Base-by-base conservation (phyloP, 2,888 invertebrate species). In the Sesia bembeciformis region DNA sequence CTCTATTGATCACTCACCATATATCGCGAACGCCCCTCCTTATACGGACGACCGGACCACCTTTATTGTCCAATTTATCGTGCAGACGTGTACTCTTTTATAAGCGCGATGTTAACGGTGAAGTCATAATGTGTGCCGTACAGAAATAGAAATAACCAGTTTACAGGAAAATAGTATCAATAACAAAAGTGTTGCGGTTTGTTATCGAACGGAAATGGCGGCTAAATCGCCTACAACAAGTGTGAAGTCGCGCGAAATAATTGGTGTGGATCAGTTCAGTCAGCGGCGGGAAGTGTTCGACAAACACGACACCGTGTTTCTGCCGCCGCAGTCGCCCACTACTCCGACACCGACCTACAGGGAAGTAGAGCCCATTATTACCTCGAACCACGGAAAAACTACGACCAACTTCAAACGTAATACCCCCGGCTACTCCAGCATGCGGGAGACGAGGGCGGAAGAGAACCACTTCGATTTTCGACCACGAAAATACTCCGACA, bases 141-240 rank as follows among this genome's bases (percentile, higher is more conserved):
- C 85, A 67, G 76, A 87, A 89, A 89, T 87, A 87, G 88, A 87
- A 79, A 74, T 69, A 40, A 83, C 76, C 79, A 82, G 84, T 81
- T 82, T 81, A 80, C 84, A 84, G 86, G 87, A 87, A 89, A 87
- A 86, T 81, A 84, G 79, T 81, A 80, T 84, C 79, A 84, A 85
- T 84, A 81, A 83, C 81, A 83, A 80, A 70, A 85, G 85, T 85
- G 85, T 79, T 85, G 87, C 82, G 86, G 88, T 87, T 83, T 86
- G 78, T 85, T 80, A 87, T 86, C 82, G 84, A 79, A 79, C 84
- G 84, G 83, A 84, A 84, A 89, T 88, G 88, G 72, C 77, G 71
- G 78, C 83, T 63, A 86, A 79, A 84, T 88, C 89, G 76, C 88
- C 88, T 70, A 88, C 88, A 64, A 75, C 76, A 62, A 84, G 86